Percentiles rank a stretch among this genome's conserved stretches.
phyloP scores from a whole-genome alignment of 2,113 vertebrate species.

The Otolemur garnettii region DNA sequence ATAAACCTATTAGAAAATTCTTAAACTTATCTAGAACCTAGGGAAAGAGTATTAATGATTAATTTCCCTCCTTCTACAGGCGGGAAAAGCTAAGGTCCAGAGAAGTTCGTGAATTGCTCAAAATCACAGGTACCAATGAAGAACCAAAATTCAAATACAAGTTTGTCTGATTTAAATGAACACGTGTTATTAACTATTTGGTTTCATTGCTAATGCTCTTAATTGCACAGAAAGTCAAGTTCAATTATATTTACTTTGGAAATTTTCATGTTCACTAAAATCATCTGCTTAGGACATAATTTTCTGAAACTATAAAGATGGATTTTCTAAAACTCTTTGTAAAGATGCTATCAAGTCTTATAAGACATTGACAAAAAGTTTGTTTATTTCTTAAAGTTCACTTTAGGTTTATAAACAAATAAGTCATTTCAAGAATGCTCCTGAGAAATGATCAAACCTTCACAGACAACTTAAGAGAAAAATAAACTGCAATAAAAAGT shows the following conservation, averaged over 20 bases:
- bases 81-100: neutral
- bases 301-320: neutral
- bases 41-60: neutral
- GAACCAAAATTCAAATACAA: slow-evolving; percentile 9
- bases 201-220: neutral
- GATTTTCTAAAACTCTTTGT: slow-evolving; percentile 13
- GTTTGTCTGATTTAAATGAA: neutral
- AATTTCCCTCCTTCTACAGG: neutral
- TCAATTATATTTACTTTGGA: neutral
- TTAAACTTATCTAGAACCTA: neutral
- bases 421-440: slow-evolving; percentile 38
- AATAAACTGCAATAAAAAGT: neutral
- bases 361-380: slow-evolving; percentile 38
- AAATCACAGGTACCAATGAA: neutral
- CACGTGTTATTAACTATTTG: neutral
- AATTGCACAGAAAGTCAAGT: neutral
- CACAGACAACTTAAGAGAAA: neutral
- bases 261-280: neutral
- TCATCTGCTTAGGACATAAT: neutral
- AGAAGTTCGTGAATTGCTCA: neutral
- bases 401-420: slow-evolving; percentile 61
- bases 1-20: neutral
- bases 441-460: slow-evolving; percentile 49
- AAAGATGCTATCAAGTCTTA: slow-evolving; percentile 57
- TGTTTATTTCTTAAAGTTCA: slow-evolving; percentile 57